A percentile compares a stretch with the other conserved stretches of the same genome.
Evolutionary conservation across 2,888 invertebrate genomes (phyloP).

Genomic region (Anthrax anthrax): DNA sequence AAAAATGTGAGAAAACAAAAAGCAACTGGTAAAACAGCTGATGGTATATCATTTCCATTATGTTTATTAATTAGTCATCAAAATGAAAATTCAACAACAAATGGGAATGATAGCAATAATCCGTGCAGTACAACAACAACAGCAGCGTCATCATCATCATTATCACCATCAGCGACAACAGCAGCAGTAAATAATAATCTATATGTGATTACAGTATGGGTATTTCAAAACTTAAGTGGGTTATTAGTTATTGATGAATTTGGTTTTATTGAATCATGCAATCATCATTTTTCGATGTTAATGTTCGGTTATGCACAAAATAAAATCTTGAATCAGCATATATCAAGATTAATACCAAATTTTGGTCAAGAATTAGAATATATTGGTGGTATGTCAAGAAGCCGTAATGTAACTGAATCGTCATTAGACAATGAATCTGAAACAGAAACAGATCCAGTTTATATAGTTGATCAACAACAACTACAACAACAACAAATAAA

Average conservation of each 20-base stretch:
- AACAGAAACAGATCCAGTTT: constrained; percentile 21
- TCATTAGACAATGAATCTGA: constrained; percentile 39
- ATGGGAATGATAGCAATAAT: constrained; percentile 3
- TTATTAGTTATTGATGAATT: constrained; percentile 46
- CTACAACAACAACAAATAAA: not conserved
- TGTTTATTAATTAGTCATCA: constrained; percentile 38
- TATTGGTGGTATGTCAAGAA: constrained; percentile 34
- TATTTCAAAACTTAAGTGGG: constrained; percentile 49
- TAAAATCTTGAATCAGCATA: constrained; percentile 43
- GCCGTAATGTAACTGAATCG: constrained; percentile 41
- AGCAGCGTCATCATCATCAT: not conserved
- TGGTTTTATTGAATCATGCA: constrained; percentile 49
- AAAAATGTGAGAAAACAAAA: constrained; percentile 43
- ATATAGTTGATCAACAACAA: constrained; percentile 4
- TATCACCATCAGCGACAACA: not conserved
- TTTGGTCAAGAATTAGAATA: constrained; percentile 45
- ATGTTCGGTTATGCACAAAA: constrained; percentile 48
- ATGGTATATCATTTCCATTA: constrained; percentile 47
- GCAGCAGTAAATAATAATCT: constrained; percentile 3
- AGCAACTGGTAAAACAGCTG: constrained; percentile 48
- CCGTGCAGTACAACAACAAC: constrained; percentile 1
- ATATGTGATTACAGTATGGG: constrained; percentile 31
- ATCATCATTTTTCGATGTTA: constrained; percentile 50
- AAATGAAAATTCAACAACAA: constrained; percentile 10
- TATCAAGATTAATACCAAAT: constrained; percentile 44